Base-by-base conservation (phyloP, 2,113 vertebrate species). In the Carassius carassius region DNA sequence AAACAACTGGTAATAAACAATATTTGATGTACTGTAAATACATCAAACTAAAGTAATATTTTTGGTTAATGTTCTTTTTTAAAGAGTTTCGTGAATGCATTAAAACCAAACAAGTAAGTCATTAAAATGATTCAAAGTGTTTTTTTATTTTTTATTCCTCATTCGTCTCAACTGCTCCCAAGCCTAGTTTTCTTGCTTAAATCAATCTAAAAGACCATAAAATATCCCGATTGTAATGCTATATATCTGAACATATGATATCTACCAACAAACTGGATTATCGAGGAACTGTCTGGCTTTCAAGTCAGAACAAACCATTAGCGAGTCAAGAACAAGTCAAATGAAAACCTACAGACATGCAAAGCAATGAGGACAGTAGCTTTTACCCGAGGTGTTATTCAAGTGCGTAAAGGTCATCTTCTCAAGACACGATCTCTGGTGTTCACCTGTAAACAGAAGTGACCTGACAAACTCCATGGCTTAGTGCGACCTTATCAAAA, bases 321-420 rank as follows among this genome's bases (percentile, higher is more conserved):
- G 76, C 12, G 1, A 16, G 14, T 37, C 12, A 9, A 23, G 10
- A 70, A 29, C 13, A 3, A 11, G 78, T 80, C 23, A 78, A n/a
- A 5, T 19, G 4, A 54, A 58, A 77, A 21, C 35, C 4, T 1
- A 3, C 47, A 75, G 44, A 25, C 41, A 25, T 10, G 47, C 23
- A 78, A 60, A 60, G 23, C 11, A 23, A 25, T 6, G 23, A 65
- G 62, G 67, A 76, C 1, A 9, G 7, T 11, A 25, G 35, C 78
- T 67, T 80, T 65, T 80, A 49, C 78, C 14, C 12, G 62, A 81
- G 63, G 78, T 49, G 79, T 51, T 32, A 3, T 12, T 76, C 62
- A 23, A 65, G 25, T 69, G 12, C 7, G 17, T 60, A 85, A 87
- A 85, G 75, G 74, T 73, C 74, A 83, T 79, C 67, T 74, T 85